Conservation (phyloP, 2,797 vertebrate species). For the Eupleurogrammus muticus region DNA sequence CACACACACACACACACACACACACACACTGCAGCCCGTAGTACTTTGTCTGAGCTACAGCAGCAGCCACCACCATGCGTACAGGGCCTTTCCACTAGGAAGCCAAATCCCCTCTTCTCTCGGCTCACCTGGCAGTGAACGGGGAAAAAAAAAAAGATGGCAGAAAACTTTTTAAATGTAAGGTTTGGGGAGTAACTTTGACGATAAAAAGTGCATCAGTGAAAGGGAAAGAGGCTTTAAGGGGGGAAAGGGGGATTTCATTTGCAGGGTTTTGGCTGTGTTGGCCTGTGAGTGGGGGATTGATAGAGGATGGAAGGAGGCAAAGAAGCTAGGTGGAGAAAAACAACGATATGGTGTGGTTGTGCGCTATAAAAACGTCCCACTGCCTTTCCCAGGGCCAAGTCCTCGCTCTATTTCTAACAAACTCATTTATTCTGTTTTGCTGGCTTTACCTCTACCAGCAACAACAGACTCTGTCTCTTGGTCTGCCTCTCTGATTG, state of each 20-base stretch:
- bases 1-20: slow-evolving; percentile 4
- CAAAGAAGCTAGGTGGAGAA: slow-evolving; percentile 33
- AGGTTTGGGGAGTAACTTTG: slow-evolving; percentile 71
- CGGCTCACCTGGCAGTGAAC: slow-evolving; percentile 65
- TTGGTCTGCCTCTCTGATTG: slow-evolving; percentile 40
- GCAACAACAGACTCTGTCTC: slow-evolving; percentile 56
- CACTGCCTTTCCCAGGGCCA: slow-evolving; percentile 68
- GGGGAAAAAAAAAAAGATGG: slow-evolving; percentile 34
- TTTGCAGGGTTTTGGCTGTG: slow-evolving; percentile 64
- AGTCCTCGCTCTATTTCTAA: slow-evolving; percentile 67
- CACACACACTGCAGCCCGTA: slow-evolving; percentile 37
- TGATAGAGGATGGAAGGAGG: slow-evolving; percentile 51
- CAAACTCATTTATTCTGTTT: slow-evolving; percentile 78
- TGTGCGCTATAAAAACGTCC: slow-evolving; percentile 64
- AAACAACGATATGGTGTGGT: slow-evolving; percentile 39
- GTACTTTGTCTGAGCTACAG: slow-evolving; percentile 69
- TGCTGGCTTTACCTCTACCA: slow-evolving; percentile 66
- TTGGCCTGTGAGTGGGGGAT: slow-evolving; percentile 56
- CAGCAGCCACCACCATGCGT: slow-evolving; percentile 76
- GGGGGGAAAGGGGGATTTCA: slow-evolving; percentile 50
- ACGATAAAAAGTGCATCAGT: slow-evolving; percentile 75
- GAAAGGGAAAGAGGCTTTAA: slow-evolving; percentile 73
- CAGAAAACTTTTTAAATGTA: slow-evolving; percentile 71
- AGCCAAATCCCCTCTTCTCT: slow-evolving; percentile 72
- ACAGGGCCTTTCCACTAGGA: slow-evolving; percentile 75